A percentile compares a stretch with the other conserved stretches of the same genome.
Conservation (phyloP, 2,888 invertebrate species). For the Oasisia sp. region DNA sequence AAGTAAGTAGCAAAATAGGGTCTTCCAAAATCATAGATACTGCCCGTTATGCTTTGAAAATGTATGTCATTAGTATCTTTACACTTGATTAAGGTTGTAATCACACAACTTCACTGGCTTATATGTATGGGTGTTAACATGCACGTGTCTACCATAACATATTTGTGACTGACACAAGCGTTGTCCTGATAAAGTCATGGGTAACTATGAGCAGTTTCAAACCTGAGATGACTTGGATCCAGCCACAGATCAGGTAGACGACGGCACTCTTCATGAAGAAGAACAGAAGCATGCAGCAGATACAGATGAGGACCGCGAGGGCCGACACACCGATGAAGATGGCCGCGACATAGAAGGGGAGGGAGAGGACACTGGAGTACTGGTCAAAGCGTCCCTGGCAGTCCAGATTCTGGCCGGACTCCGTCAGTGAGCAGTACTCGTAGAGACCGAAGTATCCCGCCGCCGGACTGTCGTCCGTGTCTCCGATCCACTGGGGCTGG, state of each 20-base stretch:
- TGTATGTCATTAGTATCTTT: too few species aligned
- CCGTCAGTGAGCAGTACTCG: conserved; percentile 77
- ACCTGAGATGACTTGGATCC: conserved; percentile 97
- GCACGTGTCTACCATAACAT: too few species aligned
- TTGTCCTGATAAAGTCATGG: background rate
- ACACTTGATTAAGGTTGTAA: too few species aligned
- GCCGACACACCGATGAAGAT: conserved; percentile 89
- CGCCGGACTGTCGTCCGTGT: conserved; percentile 74
- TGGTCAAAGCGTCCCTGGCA: conserved; percentile 81
- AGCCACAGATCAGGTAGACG: conserved; percentile 92
- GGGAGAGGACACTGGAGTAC: conserved; percentile 82
- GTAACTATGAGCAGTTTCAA: conserved; percentile 60
- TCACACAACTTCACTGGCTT: too few species aligned
- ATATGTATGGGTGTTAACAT: too few species aligned
- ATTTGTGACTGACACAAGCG: too few species aligned
- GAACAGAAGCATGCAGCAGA: conserved; percentile 88
- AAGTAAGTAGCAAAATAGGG: too few species aligned
- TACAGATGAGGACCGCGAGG: conserved; percentile 82
- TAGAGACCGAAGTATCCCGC: conserved; percentile 89
- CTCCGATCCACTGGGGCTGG: conserved; percentile 76
- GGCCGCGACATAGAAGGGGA: conserved; percentile 86
- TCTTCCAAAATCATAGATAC: too few species aligned
- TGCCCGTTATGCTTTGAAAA: too few species aligned
- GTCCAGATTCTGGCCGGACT: conserved; percentile 71
- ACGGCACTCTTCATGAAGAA: conserved; percentile 91